Evolutionary conservation across 2,797 vertebrate genomes (phyloP), one percentile per base, ranked within the genome.

Genomic region (Siniperca scherzeri): DNA sequence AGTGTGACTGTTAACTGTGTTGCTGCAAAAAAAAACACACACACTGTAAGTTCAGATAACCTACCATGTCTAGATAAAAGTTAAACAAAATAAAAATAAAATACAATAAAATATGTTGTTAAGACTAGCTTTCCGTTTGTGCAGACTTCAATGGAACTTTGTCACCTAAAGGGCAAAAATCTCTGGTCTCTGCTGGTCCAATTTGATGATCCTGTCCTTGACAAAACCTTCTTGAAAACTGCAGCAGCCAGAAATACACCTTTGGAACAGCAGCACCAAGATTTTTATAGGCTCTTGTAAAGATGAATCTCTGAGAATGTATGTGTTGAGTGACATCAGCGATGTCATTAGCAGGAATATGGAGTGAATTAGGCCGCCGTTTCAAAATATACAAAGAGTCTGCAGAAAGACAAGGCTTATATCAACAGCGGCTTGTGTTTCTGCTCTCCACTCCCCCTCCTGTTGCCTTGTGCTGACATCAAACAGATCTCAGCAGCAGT

Each of bases 321-420:
- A 82, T 30, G 62, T 85, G 85, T 33, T 80, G 86, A 85, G 81
- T 91, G 91, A 93, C 88, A 88, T 92, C 89, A 85, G 89, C 52
- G 33, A 64, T 21, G 86, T 70, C 89, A 89, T 88, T 86, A 87
- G 79, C n/a, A 38, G 73, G 75, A 91, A 84, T 85, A 81, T 89
- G 91, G 91, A 90, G 69, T 68, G 82, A 92, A 91, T 94, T 93
- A 91, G 87, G 70, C 70, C 17, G 4, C 57, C 36, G 48, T 91
- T 91, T 92, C 77, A 89, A 93, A 93, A 95, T 92, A 93, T 90
- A 92, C 94, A 92, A 85, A 74, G 75, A 60, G 75, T 81, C 87
- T 88, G 89, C 84, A 59, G 84, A 76, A 65, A 87, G 90, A 92
- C 80, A 19, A 27, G 87, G 80, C 87, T 83, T 80, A 70, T 87